Base-by-base conservation (phyloP, 2,888 invertebrate genomes). In the Aspidapion aeneum region DNA sequence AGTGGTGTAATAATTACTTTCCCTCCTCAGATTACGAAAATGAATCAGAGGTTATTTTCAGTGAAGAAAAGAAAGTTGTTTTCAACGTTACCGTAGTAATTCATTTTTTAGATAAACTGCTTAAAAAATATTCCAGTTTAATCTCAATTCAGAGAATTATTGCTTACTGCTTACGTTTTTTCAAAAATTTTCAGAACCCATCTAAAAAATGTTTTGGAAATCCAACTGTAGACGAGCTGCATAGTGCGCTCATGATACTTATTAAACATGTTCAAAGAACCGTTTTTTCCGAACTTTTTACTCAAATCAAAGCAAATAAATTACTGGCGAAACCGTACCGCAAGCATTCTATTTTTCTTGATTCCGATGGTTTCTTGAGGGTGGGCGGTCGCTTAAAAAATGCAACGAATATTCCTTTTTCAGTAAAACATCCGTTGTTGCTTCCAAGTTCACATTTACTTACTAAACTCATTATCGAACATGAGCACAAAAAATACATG, bases 311-410 rank as follows among this genome's bases (percentile, higher is more conserved):
- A n/a, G n/a, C n/a, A n/a, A n/a, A 7, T 35, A 35, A 35, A 7
- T 19, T 21, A 2, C 1, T 55, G 35, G 17, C 67, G 16, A 54
- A 52, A 60, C 18, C 54, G 7, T 52, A 7, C 5, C 7, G 17
- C 21, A 54, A n/a, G 18, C 56, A 12, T 20, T 3, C 56, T 20
- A n/a, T 56, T 16, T 56, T 56, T 60, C 18, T 58, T 3, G 52
- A 58, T 21, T 58, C 59, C n/a, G 52, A 51, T 3, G 60, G 60
- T 12, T 22, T 60, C 16, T 55, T 60, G 3, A 60, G 60, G 20
- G 55, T 19, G 17, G 55, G 60, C 7, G 55, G 55, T 3, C 22
- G 55, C 18, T 21, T 21, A 48, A 55, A 20, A 55, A 35, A 17
- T 18, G 19, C 17, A 3, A 1, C 20, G 3, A 21, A 56, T 56